phyloP scores from a whole-genome alignment of 2,888 invertebrate species.

The Dynastes hyllus region DNA sequence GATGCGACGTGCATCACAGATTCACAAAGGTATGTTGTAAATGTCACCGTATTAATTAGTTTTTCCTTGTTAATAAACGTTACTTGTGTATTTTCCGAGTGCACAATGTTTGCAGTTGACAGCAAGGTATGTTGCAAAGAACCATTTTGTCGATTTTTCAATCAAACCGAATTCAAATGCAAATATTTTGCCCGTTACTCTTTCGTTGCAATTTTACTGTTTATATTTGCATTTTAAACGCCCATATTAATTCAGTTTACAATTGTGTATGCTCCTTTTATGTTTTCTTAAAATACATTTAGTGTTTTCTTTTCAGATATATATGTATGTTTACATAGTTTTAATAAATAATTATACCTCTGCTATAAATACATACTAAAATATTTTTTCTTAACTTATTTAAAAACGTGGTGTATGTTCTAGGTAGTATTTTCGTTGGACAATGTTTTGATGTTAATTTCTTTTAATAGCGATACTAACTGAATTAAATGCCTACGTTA shows the following conservation, averaged over 20 bases:
- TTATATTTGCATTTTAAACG: conserved; percentile 43
- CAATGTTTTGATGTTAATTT: no score
- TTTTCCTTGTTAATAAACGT: conserved; percentile 45
- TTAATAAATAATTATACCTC: conserved; percentile 13
- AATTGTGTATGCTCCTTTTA: conserved; percentile 1
- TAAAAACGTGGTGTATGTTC: background rate
- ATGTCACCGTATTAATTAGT: conserved; percentile 49
- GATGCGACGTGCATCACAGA: conserved; percentile 76
- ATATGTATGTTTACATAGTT: conserved; percentile 7
- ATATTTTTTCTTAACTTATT: conserved; percentile 4
- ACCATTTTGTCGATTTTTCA: conserved; percentile 54
- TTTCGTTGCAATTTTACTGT: conserved; percentile 45
- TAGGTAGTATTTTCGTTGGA: background rate
- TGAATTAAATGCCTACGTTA: no score
- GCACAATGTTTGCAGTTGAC: conserved; percentile 49
- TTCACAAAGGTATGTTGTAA: conserved; percentile 73
- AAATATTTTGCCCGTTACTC: conserved; percentile 50
- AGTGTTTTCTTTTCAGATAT: conserved; percentile 10
- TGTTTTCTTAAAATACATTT: background rate
- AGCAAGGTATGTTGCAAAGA: conserved; percentile 52
- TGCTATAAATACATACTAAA: background rate
- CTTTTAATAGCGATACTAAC: no score
- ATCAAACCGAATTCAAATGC: conserved; percentile 46
- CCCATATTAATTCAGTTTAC: conserved; percentile 31
- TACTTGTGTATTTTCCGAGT: conserved; percentile 46